These are phyloP conservation scores for Pogona vitticeps DNA, from an alignment of 2,113 vertebrate genomes.

Conservation along the genomic window DNA sequence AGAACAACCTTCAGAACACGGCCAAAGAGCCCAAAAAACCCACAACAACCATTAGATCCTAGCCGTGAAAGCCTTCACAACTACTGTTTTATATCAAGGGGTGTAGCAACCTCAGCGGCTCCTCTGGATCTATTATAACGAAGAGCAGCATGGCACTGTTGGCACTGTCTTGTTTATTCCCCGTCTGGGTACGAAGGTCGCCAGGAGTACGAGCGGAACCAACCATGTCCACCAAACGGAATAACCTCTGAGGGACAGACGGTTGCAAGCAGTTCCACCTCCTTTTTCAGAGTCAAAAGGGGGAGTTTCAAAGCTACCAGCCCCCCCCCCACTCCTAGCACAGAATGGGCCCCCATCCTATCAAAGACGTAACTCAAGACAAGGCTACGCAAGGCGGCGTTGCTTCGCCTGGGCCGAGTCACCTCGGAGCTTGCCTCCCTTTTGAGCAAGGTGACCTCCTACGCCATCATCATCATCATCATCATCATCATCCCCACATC, in stretches of 20 bases:
- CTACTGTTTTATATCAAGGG: not conserved
- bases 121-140: not conserved
- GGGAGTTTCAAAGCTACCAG: not conserved
- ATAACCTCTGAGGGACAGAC: not conserved
- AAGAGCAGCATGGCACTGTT: not conserved
- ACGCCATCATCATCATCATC: not conserved
- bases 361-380: too few species aligned
- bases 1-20: too few species aligned
- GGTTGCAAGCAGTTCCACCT: not conserved
- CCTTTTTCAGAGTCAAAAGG: not conserved
- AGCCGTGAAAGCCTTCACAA: too few species aligned
- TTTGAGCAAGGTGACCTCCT: too few species aligned
- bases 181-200: too few species aligned
- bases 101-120: not conserved
- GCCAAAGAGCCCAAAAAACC: too few species aligned
- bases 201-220: too few species aligned
- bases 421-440: not conserved
- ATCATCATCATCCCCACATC: not conserved
- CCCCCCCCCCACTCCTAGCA: not conserved
- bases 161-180: too few species aligned
- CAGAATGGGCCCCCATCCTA: too few species aligned
- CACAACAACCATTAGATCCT: too few species aligned
- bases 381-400: too few species aligned
- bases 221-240: not conserved
- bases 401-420: too few species aligned